Evolutionary conservation across 2,888 invertebrate species (phyloP).

Genomic region (Flexamia atlantica): DNA sequence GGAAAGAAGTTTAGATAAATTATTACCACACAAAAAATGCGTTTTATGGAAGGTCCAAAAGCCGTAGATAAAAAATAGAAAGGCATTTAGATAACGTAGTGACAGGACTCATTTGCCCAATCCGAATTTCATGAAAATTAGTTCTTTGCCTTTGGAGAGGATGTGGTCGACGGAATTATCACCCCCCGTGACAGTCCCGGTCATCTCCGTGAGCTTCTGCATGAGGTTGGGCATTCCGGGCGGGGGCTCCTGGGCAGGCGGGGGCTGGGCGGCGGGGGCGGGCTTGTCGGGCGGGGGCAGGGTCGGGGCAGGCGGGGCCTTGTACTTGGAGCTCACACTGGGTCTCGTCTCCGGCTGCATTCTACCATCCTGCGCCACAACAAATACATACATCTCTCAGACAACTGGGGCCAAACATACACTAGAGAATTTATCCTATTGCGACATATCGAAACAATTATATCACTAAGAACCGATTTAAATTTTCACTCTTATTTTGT

Average conservation of each 20-base stretch:
- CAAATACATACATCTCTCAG: no score
- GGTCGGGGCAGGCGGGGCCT: conserved; percentile 66
- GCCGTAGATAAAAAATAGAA: conserved; percentile 54
- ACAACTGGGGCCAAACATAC: no score
- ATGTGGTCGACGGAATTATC: conserved; percentile 92
- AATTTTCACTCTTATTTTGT: no score
- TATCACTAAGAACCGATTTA: no score
- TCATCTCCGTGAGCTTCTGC: conserved; percentile 94
- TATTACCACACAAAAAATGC: conserved; percentile 47
- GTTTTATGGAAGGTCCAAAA: conserved; percentile 55
- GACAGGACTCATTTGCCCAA: conserved; percentile 77
- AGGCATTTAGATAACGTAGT: conserved; percentile 59
- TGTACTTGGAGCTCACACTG: conserved; percentile 65
- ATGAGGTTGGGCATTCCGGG: conserved; percentile 84
- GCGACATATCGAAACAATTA: no score
- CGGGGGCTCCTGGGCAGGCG: conserved; percentile 64
- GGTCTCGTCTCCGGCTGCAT: conserved; percentile 58
- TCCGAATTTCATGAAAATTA: conserved; percentile 96
- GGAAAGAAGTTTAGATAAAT: conserved; percentile 29
- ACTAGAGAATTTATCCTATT: no score
- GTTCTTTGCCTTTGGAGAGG: conserved; percentile 94
- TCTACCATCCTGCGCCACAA: conserved; percentile 68
- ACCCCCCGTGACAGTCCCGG: conserved; percentile 76
- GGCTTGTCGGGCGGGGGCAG: conserved; percentile 64
- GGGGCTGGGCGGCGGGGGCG: conserved; percentile 65